Evolutionary conservation across 2,888 invertebrate species (phyloP).

Genomic region (Chrysolina haemoptera): DNA sequence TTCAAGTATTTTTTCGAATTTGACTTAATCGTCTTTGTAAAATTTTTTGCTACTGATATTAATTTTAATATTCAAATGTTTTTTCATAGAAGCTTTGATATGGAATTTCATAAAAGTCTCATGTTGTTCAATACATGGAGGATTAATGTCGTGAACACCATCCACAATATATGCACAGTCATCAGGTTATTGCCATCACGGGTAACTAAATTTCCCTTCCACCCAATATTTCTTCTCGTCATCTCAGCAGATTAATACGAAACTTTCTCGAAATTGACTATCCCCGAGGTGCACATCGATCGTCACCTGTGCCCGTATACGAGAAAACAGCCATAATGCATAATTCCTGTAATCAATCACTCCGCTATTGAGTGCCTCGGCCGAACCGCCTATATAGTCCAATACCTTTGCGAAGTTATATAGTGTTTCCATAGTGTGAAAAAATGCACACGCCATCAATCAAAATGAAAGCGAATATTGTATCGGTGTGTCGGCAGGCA

Average conservation of each 20-base stretch:
- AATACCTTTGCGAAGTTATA: slow-evolving; percentile 48
- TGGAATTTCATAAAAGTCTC: no score
- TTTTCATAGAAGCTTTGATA: no score
- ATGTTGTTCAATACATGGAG: no score
- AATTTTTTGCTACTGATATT: no score
- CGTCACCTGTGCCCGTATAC: slow-evolving; percentile 36
- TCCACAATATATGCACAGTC: no score
- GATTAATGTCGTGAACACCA: no score
- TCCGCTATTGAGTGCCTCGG: slow-evolving; percentile 38
- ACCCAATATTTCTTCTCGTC: no score
- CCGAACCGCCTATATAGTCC: slow-evolving; percentile 42
- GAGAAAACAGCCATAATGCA: slow-evolving; percentile 44
- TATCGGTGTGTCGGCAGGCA: slow-evolving; percentile 48
- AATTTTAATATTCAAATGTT: no score
- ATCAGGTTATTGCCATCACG: neutral
- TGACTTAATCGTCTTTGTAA: no score
- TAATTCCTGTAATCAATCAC: slow-evolving; percentile 54
- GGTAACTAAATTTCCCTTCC: slow-evolving; percentile 16
- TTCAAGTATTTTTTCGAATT: no score
- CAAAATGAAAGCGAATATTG: slow-evolving; percentile 48
- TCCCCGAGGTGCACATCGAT: slow-evolving; percentile 35
- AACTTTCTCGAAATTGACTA: slow-evolving; percentile 4
- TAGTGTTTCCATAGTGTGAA: slow-evolving; percentile 47
- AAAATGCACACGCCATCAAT: slow-evolving; percentile 53
- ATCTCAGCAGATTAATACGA: slow-evolving; percentile 25